These are phyloP conservation scores for Neoarius graeffei DNA, from an alignment of 2,113 vertebrate genomes.

Conservation along the genomic window DNA sequence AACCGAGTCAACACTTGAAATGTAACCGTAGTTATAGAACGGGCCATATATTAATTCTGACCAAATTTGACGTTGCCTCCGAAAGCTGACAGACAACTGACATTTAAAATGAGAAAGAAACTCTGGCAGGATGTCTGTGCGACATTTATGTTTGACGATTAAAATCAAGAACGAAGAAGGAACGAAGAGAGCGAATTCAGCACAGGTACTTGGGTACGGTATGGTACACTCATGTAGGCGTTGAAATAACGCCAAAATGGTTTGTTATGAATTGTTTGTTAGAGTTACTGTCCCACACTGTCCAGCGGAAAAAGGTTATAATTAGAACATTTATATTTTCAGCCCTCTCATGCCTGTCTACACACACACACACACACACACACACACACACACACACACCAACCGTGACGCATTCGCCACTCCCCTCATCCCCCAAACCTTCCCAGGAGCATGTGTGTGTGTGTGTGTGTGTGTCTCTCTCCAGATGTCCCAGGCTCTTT, in stretches of 20 bases:
- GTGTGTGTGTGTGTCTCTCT: constrained; percentile 23
- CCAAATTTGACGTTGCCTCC: background rate
- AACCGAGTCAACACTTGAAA: no score
- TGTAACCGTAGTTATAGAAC: no score
- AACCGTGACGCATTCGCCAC: constrained; percentile 21
- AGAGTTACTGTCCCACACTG: background rate
- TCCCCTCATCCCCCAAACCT: constrained; percentile 39
- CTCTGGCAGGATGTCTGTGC: background rate
- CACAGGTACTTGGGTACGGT: background rate
- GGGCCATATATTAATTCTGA: background rate
- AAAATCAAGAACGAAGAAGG: background rate
- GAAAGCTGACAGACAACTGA: background rate
- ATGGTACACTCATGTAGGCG: background rate
- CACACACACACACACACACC: background rate
- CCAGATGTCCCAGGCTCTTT: constrained; percentile 52
- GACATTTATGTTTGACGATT: background rate
- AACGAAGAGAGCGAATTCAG: background rate
- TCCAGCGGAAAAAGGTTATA: background rate
- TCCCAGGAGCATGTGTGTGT: constrained; percentile 43
- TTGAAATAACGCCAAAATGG: background rate
- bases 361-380: background rate
- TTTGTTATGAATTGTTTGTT: constrained; percentile 12
- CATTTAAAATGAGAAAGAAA: background rate
- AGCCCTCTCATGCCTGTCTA: background rate
- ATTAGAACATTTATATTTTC: constrained; percentile 29